Base-by-base conservation (phyloP, 2,888 invertebrate species). In the Xylota sylvarum region DNA sequence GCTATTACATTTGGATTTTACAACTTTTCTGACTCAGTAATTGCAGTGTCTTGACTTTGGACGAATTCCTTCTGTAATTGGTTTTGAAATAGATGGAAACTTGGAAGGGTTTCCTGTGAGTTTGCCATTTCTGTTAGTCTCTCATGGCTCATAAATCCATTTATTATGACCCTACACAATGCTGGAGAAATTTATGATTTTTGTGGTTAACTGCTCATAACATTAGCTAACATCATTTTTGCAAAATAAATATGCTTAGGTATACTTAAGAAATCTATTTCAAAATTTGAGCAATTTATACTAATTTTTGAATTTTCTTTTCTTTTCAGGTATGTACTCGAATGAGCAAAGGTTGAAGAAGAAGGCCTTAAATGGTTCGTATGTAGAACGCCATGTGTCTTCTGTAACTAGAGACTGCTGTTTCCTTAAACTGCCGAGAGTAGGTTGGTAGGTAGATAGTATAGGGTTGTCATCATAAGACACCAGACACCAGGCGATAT, bases 11-110 rank as follows among this genome's bases (percentile, higher is more conserved):
- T 17, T 12, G 37, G n/a, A 17, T 27, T 43, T 55, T 43, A 35
- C 23, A 60, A 56, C 40, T 19, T 23, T 32, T 69, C 14, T 17
- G 50, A 35, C 50, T 50, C 58, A 46, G 46, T 30, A 73, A 73
- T 52, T 17, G 62, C 19, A 14, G 60, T 55, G 60, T 12, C 50
- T 32, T 52, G 46, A 27, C 52, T 52, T 19, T 23, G 48, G 37
- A 27, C 48, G 37, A 48, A 67, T 77, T 27, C 48, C 27, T 50
- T 37, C 43, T 17, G 7, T 77, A 77, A 77, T 77, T 67, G 69
- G 60, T 60, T 69, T 52, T 65, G 35, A 46, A 69, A 14, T 9
- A 64, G 46, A 30, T 46, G 23, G 23, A 50, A 52, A 30, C 37
- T 60, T 43, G 14, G 6, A 23, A 19, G 14, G 46, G 37, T 37